phyloP scores from a whole-genome alignment of 2,113 vertebrate genomes.

The Verasper variegatus region DNA sequence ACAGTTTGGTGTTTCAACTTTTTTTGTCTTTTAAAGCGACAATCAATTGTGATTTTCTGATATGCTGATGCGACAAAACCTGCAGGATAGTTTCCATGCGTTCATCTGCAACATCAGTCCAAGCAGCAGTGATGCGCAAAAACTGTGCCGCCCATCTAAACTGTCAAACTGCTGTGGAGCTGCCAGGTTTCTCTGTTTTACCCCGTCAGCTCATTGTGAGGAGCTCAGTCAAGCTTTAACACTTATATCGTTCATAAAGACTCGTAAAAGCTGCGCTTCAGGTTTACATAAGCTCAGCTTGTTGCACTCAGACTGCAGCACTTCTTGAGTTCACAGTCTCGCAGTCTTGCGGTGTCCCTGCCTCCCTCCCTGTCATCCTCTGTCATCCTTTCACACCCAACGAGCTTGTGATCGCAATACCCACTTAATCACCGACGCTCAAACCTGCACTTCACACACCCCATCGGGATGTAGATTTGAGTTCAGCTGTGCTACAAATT shows the following conservation, averaged over 20 bases:
- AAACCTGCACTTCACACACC: slow-evolving; percentile 1
- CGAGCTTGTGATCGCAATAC: slow-evolving; percentile 20
- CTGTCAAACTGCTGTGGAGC: neutral
- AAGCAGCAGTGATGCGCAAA: slow-evolving; percentile 38
- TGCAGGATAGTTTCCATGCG: slow-evolving; percentile 14
- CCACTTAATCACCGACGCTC: slow-evolving; percentile 17
- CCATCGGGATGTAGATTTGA: neutral
- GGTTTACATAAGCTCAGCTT: slow-evolving; percentile 27
- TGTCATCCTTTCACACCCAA: slow-evolving; percentile 58
- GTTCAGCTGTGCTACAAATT: neutral
- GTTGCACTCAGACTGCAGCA: slow-evolving; percentile 58
- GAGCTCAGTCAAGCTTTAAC: neutral
- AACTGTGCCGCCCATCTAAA: neutral
- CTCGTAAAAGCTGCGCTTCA: neutral
- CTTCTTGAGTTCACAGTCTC: slow-evolving; percentile 50
- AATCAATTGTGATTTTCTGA: neutral
- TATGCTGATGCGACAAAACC: neutral
- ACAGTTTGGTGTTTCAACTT: neutral
- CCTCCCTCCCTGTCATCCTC: slow-evolving; percentile 54
- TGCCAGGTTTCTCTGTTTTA: neutral
- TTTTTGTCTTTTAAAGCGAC: slow-evolving; percentile 36
- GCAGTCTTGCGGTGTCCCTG: slow-evolving; percentile 37
- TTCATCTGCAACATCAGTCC: slow-evolving; percentile 12
- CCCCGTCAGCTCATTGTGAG: neutral
- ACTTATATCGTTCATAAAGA: neutral